Percentiles rank a stretch among this genome's conserved stretches.
These are phyloP conservation scores for Ephydatia muelleri DNA, from an alignment of 37 sponge, comb jelly and placozoan genomes.

Conservation along the genomic window DNA sequence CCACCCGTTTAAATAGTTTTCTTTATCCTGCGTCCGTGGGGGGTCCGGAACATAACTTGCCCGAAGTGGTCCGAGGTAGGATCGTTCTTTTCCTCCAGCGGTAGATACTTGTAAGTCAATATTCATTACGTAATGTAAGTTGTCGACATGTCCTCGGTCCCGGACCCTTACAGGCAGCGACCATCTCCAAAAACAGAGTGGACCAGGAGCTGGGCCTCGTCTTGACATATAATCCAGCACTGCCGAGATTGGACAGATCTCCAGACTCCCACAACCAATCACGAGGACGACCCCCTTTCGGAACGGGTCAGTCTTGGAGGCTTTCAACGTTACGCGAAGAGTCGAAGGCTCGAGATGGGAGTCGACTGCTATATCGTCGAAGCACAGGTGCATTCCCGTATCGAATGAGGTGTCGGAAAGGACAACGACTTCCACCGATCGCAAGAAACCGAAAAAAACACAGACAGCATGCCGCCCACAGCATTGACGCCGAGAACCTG, in stretches of 20 bases:
- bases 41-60: too few relatives aligned
- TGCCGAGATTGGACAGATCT: background rate
- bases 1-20: too few relatives aligned
- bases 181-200: background rate
- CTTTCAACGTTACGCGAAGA: background rate
- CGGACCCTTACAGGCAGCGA: too few relatives aligned
- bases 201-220: conserved; percentile 2
- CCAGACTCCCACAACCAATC: background rate
- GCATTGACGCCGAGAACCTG: too few relatives aligned
- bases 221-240: background rate
- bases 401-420: background rate
- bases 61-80: too few relatives aligned
- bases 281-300: background rate
- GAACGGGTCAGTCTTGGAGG: conserved; percentile 10
- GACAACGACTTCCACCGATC: conserved; percentile 1
- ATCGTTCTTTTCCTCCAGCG: too few relatives aligned
- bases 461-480: too few relatives aligned
- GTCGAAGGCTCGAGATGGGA: background rate
- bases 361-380: background rate
- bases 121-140: too few relatives aligned
- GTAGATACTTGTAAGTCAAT: too few relatives aligned
- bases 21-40: too few relatives aligned
- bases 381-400: background rate
- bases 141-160: too few relatives aligned
- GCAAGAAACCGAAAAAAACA: background rate